Evolutionary conservation across 2,113 vertebrate species (phyloP).

Genomic region (Notothenia rossii): DNA sequence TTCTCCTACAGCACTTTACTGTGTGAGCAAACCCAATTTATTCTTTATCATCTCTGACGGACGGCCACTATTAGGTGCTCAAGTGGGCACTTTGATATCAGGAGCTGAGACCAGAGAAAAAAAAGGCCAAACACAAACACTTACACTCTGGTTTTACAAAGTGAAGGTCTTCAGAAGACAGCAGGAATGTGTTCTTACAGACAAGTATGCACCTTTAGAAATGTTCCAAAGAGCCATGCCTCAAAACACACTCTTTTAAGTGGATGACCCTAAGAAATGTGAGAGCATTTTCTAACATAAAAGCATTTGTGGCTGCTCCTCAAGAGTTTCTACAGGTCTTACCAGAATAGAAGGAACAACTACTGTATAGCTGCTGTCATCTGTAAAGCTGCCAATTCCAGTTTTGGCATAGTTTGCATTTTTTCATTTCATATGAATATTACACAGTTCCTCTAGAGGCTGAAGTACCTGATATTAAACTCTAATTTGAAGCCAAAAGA

Average conservation of each 20-base stretch:
- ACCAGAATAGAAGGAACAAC: background rate
- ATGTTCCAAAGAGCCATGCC: background rate
- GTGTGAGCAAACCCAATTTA: conserved; percentile 1
- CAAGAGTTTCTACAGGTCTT: conserved; percentile 3
- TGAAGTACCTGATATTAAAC: background rate
- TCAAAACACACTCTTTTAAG: background rate
- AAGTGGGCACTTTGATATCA: conserved; percentile 12
- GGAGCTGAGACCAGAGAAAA: background rate
- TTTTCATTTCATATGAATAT: conserved; percentile 9
- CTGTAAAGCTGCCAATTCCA: background rate
- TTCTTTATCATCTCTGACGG: conserved; percentile 18
- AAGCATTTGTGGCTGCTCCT: conserved; percentile 3
- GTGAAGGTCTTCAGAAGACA: background rate
- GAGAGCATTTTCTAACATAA: background rate
- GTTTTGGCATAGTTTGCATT: background rate
- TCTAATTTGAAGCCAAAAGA: background rate
- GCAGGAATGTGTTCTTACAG: conserved; percentile 5
- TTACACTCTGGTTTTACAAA: background rate
- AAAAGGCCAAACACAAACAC: background rate
- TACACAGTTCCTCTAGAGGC: background rate
- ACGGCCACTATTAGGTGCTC: conserved; percentile 1
- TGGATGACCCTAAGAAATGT: background rate
- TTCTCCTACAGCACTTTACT: conserved; percentile 34
- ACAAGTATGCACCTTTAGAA: conserved; percentile 11
- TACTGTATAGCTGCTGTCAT: background rate